phyloP scores from a whole-genome alignment of 2,797 vertebrate genomes.

The Mormyrus proboscirostris region DNA sequence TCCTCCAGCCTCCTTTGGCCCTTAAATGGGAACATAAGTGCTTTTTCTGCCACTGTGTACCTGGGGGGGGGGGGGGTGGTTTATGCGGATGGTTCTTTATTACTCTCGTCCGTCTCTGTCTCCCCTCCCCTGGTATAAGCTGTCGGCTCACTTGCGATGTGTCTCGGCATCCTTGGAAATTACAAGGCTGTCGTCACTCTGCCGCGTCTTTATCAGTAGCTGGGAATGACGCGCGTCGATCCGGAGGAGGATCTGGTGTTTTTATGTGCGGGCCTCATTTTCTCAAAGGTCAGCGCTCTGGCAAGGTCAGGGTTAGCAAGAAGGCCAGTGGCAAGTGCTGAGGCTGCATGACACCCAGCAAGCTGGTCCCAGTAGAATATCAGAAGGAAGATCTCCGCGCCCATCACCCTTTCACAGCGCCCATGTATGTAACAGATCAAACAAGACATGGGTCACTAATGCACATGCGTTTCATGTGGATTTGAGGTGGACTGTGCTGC shows the following conservation, averaged over 20 bases:
- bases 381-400: not conserved
- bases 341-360: not conserved
- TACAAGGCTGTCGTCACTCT: not conserved
- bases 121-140: not conserved
- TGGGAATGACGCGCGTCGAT: not conserved
- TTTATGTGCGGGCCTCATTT: not conserved
- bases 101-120: not conserved
- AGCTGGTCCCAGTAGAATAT: not conserved
- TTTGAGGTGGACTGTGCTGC: not conserved
- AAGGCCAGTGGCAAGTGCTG: not conserved
- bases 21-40: not conserved
- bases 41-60: not conserved
- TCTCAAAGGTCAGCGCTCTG: not conserved
- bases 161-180: not conserved
- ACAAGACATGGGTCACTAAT: not conserved
- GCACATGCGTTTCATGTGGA: not conserved
- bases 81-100: not conserved
- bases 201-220: not conserved
- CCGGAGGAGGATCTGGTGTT: not conserved
- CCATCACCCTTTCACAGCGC: not conserved
- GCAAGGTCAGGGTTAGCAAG: not conserved
- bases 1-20: slow-evolving; percentile 4
- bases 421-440: not conserved
- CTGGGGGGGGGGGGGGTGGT: not conserved
- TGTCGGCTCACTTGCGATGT: not conserved